Conservation (phyloP, 1,140 invertebrate genomes). For the Aculops lycopersici region DNA sequence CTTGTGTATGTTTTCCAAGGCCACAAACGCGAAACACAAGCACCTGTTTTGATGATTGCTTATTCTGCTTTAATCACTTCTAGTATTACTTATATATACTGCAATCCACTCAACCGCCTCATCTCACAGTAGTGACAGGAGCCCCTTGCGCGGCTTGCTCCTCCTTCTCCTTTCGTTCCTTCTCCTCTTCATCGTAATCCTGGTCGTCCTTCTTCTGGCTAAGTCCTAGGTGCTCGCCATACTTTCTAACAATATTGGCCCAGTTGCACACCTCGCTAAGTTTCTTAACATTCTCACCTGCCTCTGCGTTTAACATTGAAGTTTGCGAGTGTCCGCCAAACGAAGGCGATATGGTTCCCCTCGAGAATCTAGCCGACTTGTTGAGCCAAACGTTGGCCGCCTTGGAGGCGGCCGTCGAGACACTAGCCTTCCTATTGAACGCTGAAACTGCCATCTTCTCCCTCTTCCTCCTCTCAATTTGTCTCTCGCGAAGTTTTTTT, state of each 20-base stretch:
- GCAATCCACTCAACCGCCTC: no score
- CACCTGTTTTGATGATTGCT: no score
- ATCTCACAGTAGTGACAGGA: no score
- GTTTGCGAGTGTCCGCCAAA: not conserved
- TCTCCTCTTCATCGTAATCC: not conserved
- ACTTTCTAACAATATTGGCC: conserved; percentile 12
- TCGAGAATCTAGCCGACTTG: not conserved
- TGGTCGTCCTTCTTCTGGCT: not conserved
- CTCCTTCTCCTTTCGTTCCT: not conserved
- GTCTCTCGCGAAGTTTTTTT: not conserved
- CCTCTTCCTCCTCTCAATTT: not conserved
- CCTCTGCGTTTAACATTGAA: conserved; percentile 2
- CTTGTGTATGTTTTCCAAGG: no score
- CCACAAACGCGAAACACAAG: no score
- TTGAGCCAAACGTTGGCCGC: not conserved
- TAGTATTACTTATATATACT: no score
- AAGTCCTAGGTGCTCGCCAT: conserved; percentile 11
- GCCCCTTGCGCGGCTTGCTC: no score
- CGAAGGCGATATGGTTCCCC: not conserved
- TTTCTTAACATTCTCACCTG: conserved; percentile 7
- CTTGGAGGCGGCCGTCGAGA: not conserved
- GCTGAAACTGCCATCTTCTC: not conserved
- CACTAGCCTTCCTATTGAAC: not conserved
- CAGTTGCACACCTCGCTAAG: conserved; percentile 13
- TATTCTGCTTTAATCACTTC: no score